Conservation (phyloP, 2,113 vertebrate genomes). For the Prinia subflava region DNA sequence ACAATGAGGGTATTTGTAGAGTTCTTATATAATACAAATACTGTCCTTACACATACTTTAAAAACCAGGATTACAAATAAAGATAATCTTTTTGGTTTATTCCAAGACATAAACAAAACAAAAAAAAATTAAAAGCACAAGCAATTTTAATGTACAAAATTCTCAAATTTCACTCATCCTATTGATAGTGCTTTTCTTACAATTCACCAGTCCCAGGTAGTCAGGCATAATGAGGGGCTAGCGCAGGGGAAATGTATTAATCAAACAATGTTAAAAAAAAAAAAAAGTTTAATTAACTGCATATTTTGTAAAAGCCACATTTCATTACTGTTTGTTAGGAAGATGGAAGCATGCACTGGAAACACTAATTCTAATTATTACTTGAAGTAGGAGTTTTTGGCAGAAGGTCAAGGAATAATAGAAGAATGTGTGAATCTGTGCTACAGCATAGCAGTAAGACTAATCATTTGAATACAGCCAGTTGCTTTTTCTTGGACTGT, state of each 20-base stretch:
- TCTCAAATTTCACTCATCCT: neutral
- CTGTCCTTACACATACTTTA: neutral
- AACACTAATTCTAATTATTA: constrained; percentile 84
- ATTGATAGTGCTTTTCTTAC: neutral
- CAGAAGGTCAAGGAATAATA: constrained; percentile 83
- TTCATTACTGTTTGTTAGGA: constrained; percentile 76
- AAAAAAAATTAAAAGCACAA: neutral
- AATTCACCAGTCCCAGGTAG: neutral
- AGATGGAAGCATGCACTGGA: constrained; percentile 77
- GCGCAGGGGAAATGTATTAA: constrained; percentile 56
- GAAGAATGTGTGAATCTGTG: constrained; percentile 81
- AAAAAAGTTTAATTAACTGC: constrained; percentile 72
- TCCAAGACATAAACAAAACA: neutral
- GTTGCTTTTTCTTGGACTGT: constrained; percentile 70
- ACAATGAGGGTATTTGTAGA: neutral
- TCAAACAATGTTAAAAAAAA: constrained; percentile 56
- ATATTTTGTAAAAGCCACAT: constrained; percentile 69
- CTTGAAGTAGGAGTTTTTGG: constrained; percentile 83
- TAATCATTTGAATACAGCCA: constrained; percentile 82
- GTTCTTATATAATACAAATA: neutral
- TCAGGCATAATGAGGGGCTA: neutral
- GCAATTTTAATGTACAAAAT: neutral
- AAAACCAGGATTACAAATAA: neutral
- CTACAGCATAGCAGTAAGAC: constrained; percentile 72
- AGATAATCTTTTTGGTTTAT: neutral